Evolutionary conservation across 2,113 vertebrate genomes (phyloP).

Genomic region (Bubo scandiacus): DNA sequence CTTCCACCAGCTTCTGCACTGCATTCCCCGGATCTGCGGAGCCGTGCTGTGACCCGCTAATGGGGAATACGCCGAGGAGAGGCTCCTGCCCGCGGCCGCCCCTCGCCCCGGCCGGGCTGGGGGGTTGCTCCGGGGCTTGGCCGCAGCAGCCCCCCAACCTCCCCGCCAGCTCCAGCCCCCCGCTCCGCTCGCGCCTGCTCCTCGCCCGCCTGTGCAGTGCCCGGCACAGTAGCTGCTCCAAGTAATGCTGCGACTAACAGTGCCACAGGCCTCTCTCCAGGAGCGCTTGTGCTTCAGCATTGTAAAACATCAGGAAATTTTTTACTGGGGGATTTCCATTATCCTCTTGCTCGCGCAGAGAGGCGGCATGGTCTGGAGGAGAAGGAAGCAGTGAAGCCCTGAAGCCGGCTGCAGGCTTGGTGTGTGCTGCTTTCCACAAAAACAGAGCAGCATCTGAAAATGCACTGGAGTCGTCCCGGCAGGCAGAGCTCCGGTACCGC

Average conservation of each 20-base stretch:
- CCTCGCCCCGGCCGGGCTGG: background rate
- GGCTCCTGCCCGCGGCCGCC: accelerated
- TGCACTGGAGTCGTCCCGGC: background rate
- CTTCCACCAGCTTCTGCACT: slow-evolving; percentile 7
- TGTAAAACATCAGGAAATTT: slow-evolving; percentile 26
- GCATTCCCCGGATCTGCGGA: background rate
- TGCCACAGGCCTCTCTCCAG: background rate
- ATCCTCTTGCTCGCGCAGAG: background rate
- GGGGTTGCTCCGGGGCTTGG: background rate
- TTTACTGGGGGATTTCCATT: slow-evolving; percentile 49
- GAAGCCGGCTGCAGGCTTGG: background rate
- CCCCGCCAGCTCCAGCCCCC: background rate
- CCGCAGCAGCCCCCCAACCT: background rate
- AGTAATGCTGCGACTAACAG: background rate
- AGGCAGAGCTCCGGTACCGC: background rate
- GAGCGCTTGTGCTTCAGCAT: background rate
- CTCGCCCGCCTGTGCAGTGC: accelerated
- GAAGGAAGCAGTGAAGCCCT: background rate
- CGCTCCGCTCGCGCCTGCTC: accelerated
- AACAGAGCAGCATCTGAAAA: background rate
- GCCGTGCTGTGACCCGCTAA: background rate
- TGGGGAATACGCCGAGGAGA: background rate
- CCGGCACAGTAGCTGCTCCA: background rate
- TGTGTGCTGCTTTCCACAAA: background rate
- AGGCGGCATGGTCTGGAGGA: background rate